Percentiles rank a stretch among this genome's conserved stretches.
These are phyloP conservation scores for Cantharis lateralis DNA, from an alignment of 2,888 invertebrate species.

Conservation along the genomic window DNA sequence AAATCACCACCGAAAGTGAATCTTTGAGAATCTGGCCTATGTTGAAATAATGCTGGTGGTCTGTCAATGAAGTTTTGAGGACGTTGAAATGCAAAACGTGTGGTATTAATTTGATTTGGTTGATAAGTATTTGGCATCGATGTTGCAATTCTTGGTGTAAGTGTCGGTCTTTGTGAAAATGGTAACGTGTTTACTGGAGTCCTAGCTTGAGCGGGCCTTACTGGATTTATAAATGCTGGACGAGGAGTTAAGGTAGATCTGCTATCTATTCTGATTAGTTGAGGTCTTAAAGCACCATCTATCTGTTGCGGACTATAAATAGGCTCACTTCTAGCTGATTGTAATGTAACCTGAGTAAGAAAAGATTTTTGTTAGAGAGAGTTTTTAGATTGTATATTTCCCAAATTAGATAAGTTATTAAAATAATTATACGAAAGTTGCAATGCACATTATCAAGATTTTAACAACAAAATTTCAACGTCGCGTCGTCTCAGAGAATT, in stretches of 20 bases:
- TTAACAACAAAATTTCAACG: no score
- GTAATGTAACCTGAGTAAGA: slow-evolving; percentile 13
- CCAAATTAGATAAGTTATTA: neutral
- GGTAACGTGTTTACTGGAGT: slow-evolving; percentile 40
- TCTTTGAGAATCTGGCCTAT: slow-evolving; percentile 29
- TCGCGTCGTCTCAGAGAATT: no score
- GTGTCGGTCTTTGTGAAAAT: slow-evolving; percentile 47
- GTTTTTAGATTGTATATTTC: neutral
- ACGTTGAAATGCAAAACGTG: neutral
- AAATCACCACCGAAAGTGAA: slow-evolving; percentile 18
- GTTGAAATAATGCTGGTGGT: slow-evolving; percentile 2
- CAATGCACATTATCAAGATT: no score
- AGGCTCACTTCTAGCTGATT: slow-evolving; percentile 30
- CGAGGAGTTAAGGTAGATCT: slow-evolving; percentile 49
- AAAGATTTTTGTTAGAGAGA: neutral
- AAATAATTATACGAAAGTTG: no score
- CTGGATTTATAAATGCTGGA: slow-evolving; percentile 45
- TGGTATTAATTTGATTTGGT: slow-evolving; percentile 10
- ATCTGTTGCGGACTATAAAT: slow-evolving; percentile 25
- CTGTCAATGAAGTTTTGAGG: neutral
- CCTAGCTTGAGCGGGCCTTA: slow-evolving; percentile 47
- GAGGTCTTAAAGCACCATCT: slow-evolving; percentile 44
- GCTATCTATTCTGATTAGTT: slow-evolving; percentile 57
- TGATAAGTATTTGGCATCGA: slow-evolving; percentile 31
- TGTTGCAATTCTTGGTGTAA: slow-evolving; percentile 38